Base-by-base conservation (phyloP, 2,797 vertebrate species). In the Tokudaia muenninki region DNA sequence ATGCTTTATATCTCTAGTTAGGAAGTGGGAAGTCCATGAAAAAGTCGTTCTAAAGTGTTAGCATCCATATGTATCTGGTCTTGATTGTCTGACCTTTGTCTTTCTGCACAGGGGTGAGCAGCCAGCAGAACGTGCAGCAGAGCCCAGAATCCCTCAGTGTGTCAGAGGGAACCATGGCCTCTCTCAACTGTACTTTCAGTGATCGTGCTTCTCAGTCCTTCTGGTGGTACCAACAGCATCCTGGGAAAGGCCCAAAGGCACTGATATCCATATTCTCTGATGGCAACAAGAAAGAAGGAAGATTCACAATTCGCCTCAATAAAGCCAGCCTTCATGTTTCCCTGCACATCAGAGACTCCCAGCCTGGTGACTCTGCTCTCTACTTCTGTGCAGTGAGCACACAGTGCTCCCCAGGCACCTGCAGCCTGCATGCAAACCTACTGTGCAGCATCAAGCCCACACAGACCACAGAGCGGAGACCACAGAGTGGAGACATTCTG, bases 91-190 rank as follows among this genome's bases (percentile, higher is more conserved):
- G 12, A 2, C 21, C 21, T 95, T 84, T 91, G 78, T 34, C 44
- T 67, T 50, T 86, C 44, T 86, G 44, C 1, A 50, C 63, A 86
- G 83, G 83, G 11, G 44, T 84, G 19, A 92, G 1, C 1, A 47
- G 97, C 72, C 97, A 97, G 34, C 47, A 97, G 50, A 94, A 84
- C 9, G 87, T 98, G 63, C 63, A 93, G 19, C 97, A 98, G 93
- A 83, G 6, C 8, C 83, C 80, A 0, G 34, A 17, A 3, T 75
- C 16, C 72, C 83, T 80, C 55, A 50, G 2, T 10, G 47, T 94
- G 31, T 2, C 13, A 6, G 70, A 97, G n/a, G 90, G 94, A 90
- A 13, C 6, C 4, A 19, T 0, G 0, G 29, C 26, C 0, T 50
- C 79, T 41, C 16, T 98, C 55, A 70, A 67, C 44, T 97, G 96